phyloP scores from a whole-genome alignment of 2,888 invertebrate species.

The Lasioglossum malachurum region DNA sequence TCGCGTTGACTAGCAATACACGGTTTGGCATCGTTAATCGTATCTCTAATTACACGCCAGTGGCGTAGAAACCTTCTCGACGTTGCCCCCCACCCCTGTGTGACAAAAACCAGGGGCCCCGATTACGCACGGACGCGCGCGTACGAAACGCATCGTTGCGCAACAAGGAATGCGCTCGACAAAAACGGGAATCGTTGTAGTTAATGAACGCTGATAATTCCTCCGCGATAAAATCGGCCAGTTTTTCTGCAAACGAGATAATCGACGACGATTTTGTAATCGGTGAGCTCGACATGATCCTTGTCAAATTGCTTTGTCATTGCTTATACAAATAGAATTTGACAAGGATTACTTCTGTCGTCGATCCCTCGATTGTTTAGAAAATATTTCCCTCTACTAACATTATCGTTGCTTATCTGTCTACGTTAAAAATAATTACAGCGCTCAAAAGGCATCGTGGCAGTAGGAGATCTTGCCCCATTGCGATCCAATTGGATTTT shows the following conservation, averaged over 20 bases:
- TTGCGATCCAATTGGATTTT: background rate
- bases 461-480: background rate
- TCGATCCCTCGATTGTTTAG: background rate
- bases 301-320: background rate
- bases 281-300: background rate
- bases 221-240: background rate
- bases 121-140: background rate
- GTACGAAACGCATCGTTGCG: background rate
- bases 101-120: background rate
- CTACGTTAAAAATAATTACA: background rate
- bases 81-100: background rate
- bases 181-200: background rate
- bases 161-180: background rate
- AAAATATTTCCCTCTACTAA: background rate
- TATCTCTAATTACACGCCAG: conserved; percentile 53
- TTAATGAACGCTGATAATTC: conserved; percentile 5
- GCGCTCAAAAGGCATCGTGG: background rate
- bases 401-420: background rate
- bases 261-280: background rate
- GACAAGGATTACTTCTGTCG: background rate
- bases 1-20: conserved; percentile 71
- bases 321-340: background rate
- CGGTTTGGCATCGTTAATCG: conserved; percentile 71
- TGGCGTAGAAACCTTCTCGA: conserved; percentile 42
- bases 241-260: background rate